These are phyloP conservation scores for Chrysodeixis includens DNA, from an alignment of 2,888 invertebrate species.

Conservation along the genomic window DNA sequence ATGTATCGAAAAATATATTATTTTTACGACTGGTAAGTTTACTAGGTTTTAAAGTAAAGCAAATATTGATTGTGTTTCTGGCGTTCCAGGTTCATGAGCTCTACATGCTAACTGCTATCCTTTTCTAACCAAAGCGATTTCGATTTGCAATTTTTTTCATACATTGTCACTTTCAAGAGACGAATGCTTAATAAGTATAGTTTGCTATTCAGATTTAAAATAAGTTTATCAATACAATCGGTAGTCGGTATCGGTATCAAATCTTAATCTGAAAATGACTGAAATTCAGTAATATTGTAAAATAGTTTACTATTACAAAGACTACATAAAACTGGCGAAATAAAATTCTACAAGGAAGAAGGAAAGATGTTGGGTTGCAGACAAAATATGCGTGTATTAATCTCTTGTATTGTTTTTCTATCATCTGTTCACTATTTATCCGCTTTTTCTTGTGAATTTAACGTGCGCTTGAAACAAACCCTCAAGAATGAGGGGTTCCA, in stretches of 20 bases:
- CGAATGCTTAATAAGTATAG: too few species aligned
- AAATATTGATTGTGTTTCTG: neutral
- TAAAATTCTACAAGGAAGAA: neutral
- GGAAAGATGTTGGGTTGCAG: neutral
- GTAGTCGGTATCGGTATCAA: neutral
- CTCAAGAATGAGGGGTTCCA: conserved; percentile 80
- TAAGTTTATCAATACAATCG: neutral
- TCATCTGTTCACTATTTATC: conserved; percentile 49
- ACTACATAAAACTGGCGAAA: neutral
- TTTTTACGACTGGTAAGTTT: neutral
- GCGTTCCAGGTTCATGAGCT: neutral
- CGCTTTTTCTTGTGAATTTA: conserved; percentile 70
- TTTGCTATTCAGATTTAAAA: neutral
- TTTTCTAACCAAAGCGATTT: neutral
- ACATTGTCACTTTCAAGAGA: neutral
- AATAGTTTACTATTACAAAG: neutral
- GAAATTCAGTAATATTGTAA: conserved; percentile 8
- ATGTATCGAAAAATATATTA: neutral
- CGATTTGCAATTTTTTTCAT: neutral
- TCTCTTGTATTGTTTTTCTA: conserved; percentile 34
- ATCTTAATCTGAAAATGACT: neutral
- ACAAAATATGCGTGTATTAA: neutral
- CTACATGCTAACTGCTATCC: too few species aligned
- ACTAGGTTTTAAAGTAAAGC: neutral
- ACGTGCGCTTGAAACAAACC: conserved; percentile 71